Evolutionary conservation across 30 jellyfish, hydroid and myxozoan species (phyloP).

Genomic region (Aurelia sp.): DNA sequence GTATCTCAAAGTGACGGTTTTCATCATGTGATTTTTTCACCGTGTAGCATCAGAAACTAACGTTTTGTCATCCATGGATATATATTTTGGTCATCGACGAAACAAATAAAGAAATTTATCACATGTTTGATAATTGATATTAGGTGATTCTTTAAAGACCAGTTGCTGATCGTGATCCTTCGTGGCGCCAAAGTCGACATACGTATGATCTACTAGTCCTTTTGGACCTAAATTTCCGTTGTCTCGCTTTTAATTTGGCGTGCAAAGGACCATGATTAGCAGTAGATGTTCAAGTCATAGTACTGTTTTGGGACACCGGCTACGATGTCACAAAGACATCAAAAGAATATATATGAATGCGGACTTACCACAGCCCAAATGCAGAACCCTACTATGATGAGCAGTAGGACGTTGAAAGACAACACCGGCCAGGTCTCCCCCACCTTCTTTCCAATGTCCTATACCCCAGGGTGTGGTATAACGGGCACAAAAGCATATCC

Average conservation of each 20-base stretch:
- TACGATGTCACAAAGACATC: no score
- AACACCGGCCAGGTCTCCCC: conserved; percentile 30
- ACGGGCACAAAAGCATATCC: conserved; percentile 50
- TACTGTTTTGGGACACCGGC: background rate
- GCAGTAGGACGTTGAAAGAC: conserved; percentile 8
- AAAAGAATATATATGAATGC: background rate
- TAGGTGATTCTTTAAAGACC: no score
- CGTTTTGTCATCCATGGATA: no score
- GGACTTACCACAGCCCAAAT: conserved; percentile 50
- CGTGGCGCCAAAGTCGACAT: no score
- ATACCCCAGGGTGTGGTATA: conserved; percentile 54
- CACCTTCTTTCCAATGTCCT: background rate
- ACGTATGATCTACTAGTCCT: background rate
- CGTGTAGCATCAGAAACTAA: no score
- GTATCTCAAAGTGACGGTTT: no score
- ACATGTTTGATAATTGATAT: no score
- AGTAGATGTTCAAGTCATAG: background rate
- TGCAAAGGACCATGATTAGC: no score
- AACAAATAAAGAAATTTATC: no score
- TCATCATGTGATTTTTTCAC: no score
- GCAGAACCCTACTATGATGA: conserved; percentile 8
- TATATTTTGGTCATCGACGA: no score
- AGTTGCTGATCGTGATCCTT: no score
- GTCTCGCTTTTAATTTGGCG: background rate
- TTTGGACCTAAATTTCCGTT: background rate